These are phyloP conservation scores for Halcyon malimbica DNA, from an alignment of 2,113 vertebrate genomes.

Conservation along the genomic window DNA sequence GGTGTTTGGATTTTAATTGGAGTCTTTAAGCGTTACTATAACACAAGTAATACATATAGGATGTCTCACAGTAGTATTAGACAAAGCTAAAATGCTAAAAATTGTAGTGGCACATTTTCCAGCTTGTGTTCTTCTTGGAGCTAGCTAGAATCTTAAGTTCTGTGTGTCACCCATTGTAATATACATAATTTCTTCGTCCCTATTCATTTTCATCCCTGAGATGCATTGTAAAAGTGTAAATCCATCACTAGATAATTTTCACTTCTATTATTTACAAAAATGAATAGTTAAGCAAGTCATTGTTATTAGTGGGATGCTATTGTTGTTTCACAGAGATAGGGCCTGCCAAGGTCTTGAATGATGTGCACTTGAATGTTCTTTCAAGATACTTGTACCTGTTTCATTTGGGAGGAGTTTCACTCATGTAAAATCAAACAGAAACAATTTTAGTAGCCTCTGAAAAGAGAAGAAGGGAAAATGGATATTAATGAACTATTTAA, in stretches of 20 bases:
- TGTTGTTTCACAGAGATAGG: constrained; percentile 50
- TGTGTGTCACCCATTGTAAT: constrained; percentile 17
- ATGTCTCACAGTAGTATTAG: neutral
- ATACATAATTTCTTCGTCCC: constrained; percentile 48
- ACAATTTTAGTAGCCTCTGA: constrained; percentile 68
- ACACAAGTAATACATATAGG: neutral
- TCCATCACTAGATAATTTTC: constrained; percentile 69
- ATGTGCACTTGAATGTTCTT: constrained; percentile 67
- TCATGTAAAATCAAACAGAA: constrained; percentile 72
- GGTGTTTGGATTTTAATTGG: constrained; percentile 36
- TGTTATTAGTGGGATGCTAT: constrained; percentile 60
- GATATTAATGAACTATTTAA: constrained; percentile 72
- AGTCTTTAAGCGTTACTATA: neutral
- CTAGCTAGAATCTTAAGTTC: neutral
- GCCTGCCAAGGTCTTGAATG: constrained; percentile 66
- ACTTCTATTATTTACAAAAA: constrained; percentile 69
- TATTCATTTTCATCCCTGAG: constrained; percentile 43
- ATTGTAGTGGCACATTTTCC: neutral
- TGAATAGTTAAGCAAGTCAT: constrained; percentile 68
- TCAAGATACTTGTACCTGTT: constrained; percentile 70
- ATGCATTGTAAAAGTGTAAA: constrained; percentile 59
- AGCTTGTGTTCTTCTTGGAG: neutral
- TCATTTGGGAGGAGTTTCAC: constrained; percentile 65
- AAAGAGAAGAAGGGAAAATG: constrained; percentile 66
- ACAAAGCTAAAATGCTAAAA: constrained; percentile 13